Evolutionary conservation across 2,888 invertebrate genomes (phyloP), one percentile per base, ranked within the genome.

Genomic region (Aricia artaxerxes): DNA sequence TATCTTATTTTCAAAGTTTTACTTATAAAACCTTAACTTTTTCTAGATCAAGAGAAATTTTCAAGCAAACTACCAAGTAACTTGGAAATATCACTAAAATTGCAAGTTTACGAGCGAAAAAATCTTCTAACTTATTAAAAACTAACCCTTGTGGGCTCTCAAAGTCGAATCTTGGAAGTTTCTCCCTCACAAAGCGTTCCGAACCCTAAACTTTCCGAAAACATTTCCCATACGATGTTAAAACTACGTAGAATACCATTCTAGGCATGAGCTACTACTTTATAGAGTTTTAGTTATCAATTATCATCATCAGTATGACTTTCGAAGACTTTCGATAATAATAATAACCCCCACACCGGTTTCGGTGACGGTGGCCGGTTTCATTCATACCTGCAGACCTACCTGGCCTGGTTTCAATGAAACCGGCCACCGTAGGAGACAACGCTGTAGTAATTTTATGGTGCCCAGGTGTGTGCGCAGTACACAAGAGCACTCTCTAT

Each of bases 111-210:
- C 69, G 35, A 69, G 73, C 73, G 44, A 73, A 73, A 73, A 73
- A 73, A 44, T 44, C 40, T 73, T 72, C 44, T 73, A 73, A 73
- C n/a, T 73, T 73, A 73, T 73, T 53, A 57, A 57, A 57, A 31
- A 76, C 35, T 76, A 76, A 53, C 76, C 53, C 57, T 35, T 13
- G 57, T 57, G 53, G 76, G 24, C 53, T 16, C 76, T 57, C 31
- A 57, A 76, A 76, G 76, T 76, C 13, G 76, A 53, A 24, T 53
- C 76, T 76, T 76, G 24, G 35, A 76, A 76, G 76, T 76, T 76
- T 76, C 24, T 5, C 76, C 13, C 57, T 53, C 57, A 57, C 31
- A 76, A 76, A 76, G 53, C 57, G 57, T 53, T 57, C 57, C 76
- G 35, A 35, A 76, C 76, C 76, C 57, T 4, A 76, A 76, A 76